phyloP scores from a whole-genome alignment of 2,888 invertebrate genomes.

The Agrotis segetum region DNA sequence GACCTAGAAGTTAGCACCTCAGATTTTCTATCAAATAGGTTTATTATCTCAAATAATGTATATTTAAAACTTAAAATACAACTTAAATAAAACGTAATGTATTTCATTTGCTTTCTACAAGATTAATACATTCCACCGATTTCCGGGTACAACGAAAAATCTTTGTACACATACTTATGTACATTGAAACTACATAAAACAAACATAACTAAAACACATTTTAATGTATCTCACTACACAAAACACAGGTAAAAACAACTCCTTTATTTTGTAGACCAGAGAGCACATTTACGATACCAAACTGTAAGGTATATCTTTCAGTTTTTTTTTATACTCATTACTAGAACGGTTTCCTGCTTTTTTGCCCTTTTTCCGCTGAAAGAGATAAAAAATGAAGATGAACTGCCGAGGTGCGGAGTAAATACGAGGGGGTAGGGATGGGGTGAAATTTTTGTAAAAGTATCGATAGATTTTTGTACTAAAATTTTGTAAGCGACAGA shows the following conservation, averaged over 20 bases:
- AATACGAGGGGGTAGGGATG: conserved; percentile 86
- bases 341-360: conserved; percentile 87
- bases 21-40: background rate
- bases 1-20: too few relatives aligned
- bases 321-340: conserved; percentile 89
- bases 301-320: conserved; percentile 77
- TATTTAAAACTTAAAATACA: too few relatives aligned
- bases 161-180: background rate
- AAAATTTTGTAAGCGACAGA: too few relatives aligned
- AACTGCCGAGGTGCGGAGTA: conserved; percentile 90
- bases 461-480: conserved; percentile 12
- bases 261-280: conserved; percentile 71
- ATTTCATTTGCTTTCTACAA: too few relatives aligned
- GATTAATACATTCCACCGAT: too few relatives aligned
- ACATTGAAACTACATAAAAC: background rate
- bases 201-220: background rate
- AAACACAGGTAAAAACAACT: conserved; percentile 46
- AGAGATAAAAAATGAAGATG: conserved; percentile 90
- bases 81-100: too few relatives aligned
- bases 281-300: conserved; percentile 74
- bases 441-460: conserved; percentile 3
- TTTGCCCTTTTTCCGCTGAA: conserved; percentile 88
- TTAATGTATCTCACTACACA: conserved; percentile 2
- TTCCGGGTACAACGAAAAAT: background rate
- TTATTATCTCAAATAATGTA: too few relatives aligned